Conservation (phyloP, 2,797 vertebrate species). For the Acipenser ruthenus region DNA sequence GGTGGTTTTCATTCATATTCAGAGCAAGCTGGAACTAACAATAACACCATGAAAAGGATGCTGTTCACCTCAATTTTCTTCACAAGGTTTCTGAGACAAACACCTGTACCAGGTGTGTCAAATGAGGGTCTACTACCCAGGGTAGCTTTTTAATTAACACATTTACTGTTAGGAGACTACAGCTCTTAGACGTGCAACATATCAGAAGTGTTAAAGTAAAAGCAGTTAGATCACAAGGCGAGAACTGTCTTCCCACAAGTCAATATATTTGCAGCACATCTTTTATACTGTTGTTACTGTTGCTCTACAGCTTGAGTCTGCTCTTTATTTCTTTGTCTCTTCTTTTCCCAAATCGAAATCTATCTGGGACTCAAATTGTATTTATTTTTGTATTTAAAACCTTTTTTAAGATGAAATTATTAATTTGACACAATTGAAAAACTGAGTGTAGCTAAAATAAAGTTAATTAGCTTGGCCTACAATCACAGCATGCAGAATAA, state of each 20-base stretch:
- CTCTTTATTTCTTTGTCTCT: too few species aligned
- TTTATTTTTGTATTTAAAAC: constrained; percentile 28
- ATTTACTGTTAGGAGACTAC: not conserved
- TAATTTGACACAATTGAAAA: not conserved
- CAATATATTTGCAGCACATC: not conserved
- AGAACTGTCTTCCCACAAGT: too few species aligned
- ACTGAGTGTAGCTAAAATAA: not conserved
- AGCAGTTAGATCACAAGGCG: too few species aligned
- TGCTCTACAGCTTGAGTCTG: constrained; percentile 1
- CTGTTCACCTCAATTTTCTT: constrained; percentile 18
- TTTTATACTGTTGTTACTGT: not conserved
- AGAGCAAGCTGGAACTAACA: constrained; percentile 35
- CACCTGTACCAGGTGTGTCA: constrained; percentile 8
- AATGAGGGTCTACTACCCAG: not conserved
- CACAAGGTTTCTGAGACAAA: constrained; percentile 6
- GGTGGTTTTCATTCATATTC: constrained; percentile 35
- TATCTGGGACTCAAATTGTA: constrained; percentile 8
- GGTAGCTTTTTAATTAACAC: not conserved
- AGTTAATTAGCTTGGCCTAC: too few species aligned
- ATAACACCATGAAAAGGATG: constrained; percentile 26
- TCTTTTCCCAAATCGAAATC: not conserved
- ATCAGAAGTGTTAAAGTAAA: too few species aligned
- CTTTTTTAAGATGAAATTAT: constrained; percentile 1
- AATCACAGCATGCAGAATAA: too few species aligned
- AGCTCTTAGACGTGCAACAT: not conserved